Percentiles rank a stretch among this genome's conserved stretches.
Evolutionary conservation across 1,140 invertebrate species (phyloP).

Genomic region (Idris sp.): DNA sequence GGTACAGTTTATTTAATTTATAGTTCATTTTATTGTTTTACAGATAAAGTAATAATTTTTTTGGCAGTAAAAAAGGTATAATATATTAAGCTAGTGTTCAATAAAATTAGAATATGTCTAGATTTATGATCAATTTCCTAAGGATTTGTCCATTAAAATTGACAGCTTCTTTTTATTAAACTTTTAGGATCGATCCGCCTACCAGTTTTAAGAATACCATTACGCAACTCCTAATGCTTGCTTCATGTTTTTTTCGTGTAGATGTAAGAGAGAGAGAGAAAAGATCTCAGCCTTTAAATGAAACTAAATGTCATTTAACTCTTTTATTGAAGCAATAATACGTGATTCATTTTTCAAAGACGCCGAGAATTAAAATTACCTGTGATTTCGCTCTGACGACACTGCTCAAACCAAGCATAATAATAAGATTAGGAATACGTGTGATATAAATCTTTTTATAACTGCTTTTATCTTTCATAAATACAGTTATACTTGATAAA

Average conservation of each 20-base stretch:
- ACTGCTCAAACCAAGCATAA: slow-evolving; percentile 45
- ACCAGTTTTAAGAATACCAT: slow-evolving; percentile 17
- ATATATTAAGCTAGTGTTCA: no score
- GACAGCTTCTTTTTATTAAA: slow-evolving; percentile 3
- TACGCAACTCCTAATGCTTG: slow-evolving; percentile 29
- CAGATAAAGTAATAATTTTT: slow-evolving; percentile 2
- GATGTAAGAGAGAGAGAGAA: slow-evolving; percentile 4
- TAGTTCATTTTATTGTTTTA: no score
- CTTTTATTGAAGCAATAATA: slow-evolving; percentile 45
- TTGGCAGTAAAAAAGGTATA: no score
- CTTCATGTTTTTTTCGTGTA: slow-evolving; percentile 22
- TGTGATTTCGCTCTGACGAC: slow-evolving; percentile 23
- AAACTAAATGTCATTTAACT: slow-evolving; percentile 46
- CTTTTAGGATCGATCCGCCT: slow-evolving; percentile 16
- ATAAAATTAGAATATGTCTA: background rate
- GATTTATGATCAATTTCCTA: slow-evolving; percentile 1
- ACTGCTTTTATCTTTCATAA: slow-evolving; percentile 13
- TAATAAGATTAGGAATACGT: slow-evolving; percentile 43
- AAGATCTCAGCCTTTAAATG: slow-evolving; percentile 12
- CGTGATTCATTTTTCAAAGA: slow-evolving; percentile 55
- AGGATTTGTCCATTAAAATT: slow-evolving; percentile 3
- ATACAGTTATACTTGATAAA: slow-evolving; percentile 18
- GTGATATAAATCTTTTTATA: slow-evolving; percentile 30
- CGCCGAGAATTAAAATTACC: slow-evolving; percentile 41
- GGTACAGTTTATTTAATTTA: no score